phyloP scores from a whole-genome alignment of 2,113 vertebrate genomes.

The Hypanus sabinus region DNA sequence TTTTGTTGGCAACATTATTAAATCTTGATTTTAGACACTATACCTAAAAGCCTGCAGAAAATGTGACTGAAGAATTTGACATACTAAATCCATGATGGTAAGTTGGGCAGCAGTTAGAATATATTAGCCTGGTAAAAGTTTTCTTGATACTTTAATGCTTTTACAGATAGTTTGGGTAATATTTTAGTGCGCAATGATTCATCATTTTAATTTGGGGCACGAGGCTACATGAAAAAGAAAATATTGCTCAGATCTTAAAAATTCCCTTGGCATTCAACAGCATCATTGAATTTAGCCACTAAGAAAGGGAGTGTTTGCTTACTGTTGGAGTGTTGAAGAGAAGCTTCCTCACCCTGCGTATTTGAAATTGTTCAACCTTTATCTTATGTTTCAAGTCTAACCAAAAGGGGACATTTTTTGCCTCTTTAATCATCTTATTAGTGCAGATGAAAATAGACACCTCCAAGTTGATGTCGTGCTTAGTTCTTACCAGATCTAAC shows the following conservation, averaged over 20 bases:
- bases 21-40: neutral
- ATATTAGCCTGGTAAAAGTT: neutral
- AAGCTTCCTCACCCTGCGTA: neutral
- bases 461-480: neutral
- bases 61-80: neutral
- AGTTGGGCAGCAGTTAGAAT: neutral
- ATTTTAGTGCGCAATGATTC: neutral
- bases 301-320: constrained; percentile 16
- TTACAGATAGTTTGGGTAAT: neutral
- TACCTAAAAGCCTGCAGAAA: neutral
- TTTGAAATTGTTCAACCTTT: neutral
- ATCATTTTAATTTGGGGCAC: neutral
- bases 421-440: neutral
- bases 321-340: neutral
- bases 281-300: neutral
- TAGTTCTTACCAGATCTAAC: neutral
- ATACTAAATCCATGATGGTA: neutral
- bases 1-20: constrained; percentile 9
- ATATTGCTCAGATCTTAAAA: neutral
- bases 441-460: neutral
- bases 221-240: neutral
- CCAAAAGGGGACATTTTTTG: neutral
- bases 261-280: neutral
- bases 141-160: neutral
- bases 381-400: neutral